Base-by-base conservation (phyloP, 2,113 vertebrate species). In the Eulemur macaco region DNA sequence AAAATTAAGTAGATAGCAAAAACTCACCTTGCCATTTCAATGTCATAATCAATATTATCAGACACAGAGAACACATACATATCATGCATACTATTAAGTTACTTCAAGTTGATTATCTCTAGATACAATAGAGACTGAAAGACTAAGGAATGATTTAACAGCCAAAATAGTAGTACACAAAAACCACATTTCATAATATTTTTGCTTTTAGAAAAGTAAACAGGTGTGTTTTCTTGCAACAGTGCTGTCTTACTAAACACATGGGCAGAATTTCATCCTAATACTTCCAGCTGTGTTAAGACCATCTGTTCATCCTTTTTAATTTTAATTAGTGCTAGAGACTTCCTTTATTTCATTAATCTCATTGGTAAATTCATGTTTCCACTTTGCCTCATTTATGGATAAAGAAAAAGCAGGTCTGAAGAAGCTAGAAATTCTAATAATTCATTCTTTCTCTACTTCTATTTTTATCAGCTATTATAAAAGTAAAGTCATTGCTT, bases 251-350 rank as follows among this genome's bases (percentile, higher is more conserved):
- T 92, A 85, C 68, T 90, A 98, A 98, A 97, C 92, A 97, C 92
- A 95, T 34, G 91, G 93, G 68, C 91, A 98, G 89, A 96, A 97
- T 98, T 98, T 98, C 98, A 97, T 96, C 34, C 4, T 80, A 86
- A 97, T 97, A 96, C 95, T 98, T 98, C 94, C 98, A 98, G 97
- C 97, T 98, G 98, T 97, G 97, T 96, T 96, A 97, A 98, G 97
- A 97, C 98, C 99, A 99, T 98, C 98, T 99, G 99, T 96, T 99
- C 98, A 97, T 96, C 95, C 97, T 97, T 98, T 97, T 97, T 97
- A 96, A 97, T 98, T 98, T 98, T 98, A 99, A 98, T 99, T 98
- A 98, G 89, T 96, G 95, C 88, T 97, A 96, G 97, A 98, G 96
- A 98, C 91, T 97, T 63, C 92, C 97, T 98, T 97, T 97, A 98